Evolutionary conservation across 2,888 invertebrate species (phyloP).

Genomic region (Salpingus planirostris): DNA sequence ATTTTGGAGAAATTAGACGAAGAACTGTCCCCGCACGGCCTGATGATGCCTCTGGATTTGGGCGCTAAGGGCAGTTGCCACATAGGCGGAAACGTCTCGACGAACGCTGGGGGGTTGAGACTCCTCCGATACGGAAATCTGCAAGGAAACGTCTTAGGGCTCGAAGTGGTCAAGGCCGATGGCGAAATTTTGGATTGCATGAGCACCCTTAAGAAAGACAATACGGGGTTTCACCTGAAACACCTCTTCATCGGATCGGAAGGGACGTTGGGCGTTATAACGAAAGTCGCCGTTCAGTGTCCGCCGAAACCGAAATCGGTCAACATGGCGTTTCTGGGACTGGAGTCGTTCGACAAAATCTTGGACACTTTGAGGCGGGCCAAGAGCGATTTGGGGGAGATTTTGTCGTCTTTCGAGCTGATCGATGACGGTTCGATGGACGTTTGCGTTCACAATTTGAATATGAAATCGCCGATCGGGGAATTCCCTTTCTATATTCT

Average conservation of each 20-base stretch:
- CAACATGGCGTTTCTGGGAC: constrained; percentile 82
- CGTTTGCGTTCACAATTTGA: constrained; percentile 54
- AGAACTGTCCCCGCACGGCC: constrained; percentile 58
- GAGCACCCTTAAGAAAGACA: constrained; percentile 86
- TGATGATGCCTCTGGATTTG: constrained; percentile 92
- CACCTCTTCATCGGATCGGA: constrained; percentile 97
- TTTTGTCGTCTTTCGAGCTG: constrained; percentile 92
- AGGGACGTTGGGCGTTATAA: constrained; percentile 91
- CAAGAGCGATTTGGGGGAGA: constrained; percentile 71
- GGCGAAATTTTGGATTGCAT: constrained; percentile 81
- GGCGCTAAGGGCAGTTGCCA: constrained; percentile 95
- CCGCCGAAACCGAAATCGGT: constrained; percentile 74
- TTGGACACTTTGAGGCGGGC: constrained; percentile 67
- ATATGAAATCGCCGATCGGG: constrained; percentile 48
- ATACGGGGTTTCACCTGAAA: constrained; percentile 94
- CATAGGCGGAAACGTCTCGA: constrained; percentile 92
- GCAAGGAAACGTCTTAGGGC: constrained; percentile 81
- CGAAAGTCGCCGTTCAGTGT: constrained; percentile 85
- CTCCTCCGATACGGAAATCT: constrained; percentile 93
- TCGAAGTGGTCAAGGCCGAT: constrained; percentile 84
- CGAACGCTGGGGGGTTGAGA: constrained; percentile 93
- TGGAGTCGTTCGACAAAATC: constrained; percentile 69
- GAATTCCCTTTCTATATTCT: constrained; percentile 76
- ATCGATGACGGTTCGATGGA: constrained; percentile 71
- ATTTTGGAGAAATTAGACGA: constrained; percentile 79